Evolutionary conservation across 2,113 vertebrate species (phyloP), one percentile per base, ranked within the genome.

Genomic region (Capricornis sumatraensis): DNA sequence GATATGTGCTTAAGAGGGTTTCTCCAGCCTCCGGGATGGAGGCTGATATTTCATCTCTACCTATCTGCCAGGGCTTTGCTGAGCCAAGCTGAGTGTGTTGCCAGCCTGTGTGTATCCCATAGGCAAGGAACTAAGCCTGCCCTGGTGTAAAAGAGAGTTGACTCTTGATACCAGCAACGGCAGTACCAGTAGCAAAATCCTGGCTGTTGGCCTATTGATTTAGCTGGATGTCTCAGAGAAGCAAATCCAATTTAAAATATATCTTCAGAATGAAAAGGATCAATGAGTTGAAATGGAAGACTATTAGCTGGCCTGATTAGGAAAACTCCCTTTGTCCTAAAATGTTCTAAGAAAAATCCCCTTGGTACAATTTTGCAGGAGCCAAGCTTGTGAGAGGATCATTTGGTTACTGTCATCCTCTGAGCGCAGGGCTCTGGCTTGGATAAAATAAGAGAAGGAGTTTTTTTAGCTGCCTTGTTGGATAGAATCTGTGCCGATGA

Each of bases 321-420:
- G 52, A 53, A 62, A 55, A 64, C 27, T 11, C 7, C 21, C 47
- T 40, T n/a, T 16, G 21, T n/a, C 79, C 27, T 57, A 25, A 64
- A 52, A 6, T 5, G 2, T 16, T 71, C 30, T 14, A 9, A 3
- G 17, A 6, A 57, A 78, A 76, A 76, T 89, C 95, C 36, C 91
- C 60, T 89, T 25, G 27, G 76, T 17, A 21, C 30, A 28, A 40
- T 50, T 47, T 40, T 76, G 33, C 8, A 11, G 52, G 43, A 86
- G 17, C 43, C 50, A 15, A 25, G 7, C 0, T 0, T 16, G 28
- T 5, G 50, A 21, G 14, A 33, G n/a, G 52, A 7, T 13, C 45
- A 2, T 25, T n/a, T 33, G 30, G 60, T 81, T 0, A 2, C n/a
- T 45, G 10, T 4, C 7, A 3, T n/a, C 52, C 47, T 45, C 27